Evolutionary conservation across 2,113 vertebrate species (phyloP), one percentile per base, ranked within the genome.

Genomic region (Myotis davidii): DNA sequence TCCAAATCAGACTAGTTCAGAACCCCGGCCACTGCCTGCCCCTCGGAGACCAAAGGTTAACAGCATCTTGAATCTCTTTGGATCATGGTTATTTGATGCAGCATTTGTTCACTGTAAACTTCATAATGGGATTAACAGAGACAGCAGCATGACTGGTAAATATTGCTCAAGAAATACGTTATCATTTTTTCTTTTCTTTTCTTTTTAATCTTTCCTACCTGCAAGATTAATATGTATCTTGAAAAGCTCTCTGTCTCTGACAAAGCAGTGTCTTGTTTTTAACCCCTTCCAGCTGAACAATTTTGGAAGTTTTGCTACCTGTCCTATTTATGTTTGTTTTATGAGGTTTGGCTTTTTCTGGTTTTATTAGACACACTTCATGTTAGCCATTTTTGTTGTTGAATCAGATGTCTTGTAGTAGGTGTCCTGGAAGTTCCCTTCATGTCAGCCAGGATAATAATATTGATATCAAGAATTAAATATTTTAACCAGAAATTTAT

Each of bases 71-170:
- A 99, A 99, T 98, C 99, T 99, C 91, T 99, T 99, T 84, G 99
- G 99, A 97, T 99, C 99, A 0, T 99, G 99, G 99, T 98, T 99
- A 76, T 99, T 99, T 91, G 99, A 99, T 87, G 99, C 99, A 78
- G 99, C 99, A 8, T 98, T 99, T 97, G 99, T 99, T 98, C 99
- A 99, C 98, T 99, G 99, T 99, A 99, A 99, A 98, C 99, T 99
- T 97, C 99, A 99, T 98, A 99, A 99, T 83, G 99, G 99, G 96
- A 98, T 99, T 97, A 99, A 99, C 98, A 98, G 99, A 98, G 99
- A 99, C 98, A 99, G 99, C 98, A 99, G 99, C 98, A 99, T 99
- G 99, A 99, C 99, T 81, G 99, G 99, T 99, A 99, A 99, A 99
- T 98, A 98, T 98, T 81, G 29, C 85, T 96, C 70, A 97, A 97